Evolutionary conservation across 2,888 invertebrate species (phyloP), one percentile per base, ranked within the genome.

Genomic region (Ormyrus pomaceus): DNA sequence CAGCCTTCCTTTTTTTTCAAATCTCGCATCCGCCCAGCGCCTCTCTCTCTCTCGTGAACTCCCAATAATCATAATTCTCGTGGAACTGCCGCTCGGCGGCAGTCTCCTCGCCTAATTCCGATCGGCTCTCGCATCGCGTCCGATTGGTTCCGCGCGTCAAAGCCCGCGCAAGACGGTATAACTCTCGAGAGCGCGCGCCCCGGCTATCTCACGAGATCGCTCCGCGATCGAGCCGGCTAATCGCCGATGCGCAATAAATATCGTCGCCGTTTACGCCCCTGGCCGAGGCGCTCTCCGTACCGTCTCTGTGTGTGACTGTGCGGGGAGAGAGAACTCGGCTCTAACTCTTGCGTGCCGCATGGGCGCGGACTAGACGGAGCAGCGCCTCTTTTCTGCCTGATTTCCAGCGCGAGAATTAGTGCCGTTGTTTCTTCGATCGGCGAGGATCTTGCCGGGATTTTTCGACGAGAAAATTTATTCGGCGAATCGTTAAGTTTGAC

Each of bases 171-270:
- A 76, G 78, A 73, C 66, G 69, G 75, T 80, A 69, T 74, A 73
- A 65, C 70, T 69, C 68, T 75, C 59, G 64, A 46, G 58, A 2
- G 19, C 19, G 19, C 19, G 19, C 19, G 19, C 19, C 19, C 19
- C 58, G 51, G 46, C 79, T 82, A 82, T 83, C 82, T 76, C 76
- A 80, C 69, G 58, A 55, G 69, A 83, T 81, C 82, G 74, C 58
- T 66, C 46, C 19, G 65, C 53, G 62, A 62, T 64, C 59, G 68
- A 7, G 55, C 71, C 65, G 77, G 74, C 81, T 83, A 81, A 81
- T 83, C 82, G 78, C 79, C 77, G 77, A 58, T 34, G 73, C 76
- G 78, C 77, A 83, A 82, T 83, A 83, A 83, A 82, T 83, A 81
- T 81, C 64, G 53, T n/a, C 62, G 56, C 56, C 48, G 9, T 66